These are phyloP conservation scores for Autographa gamma DNA, from an alignment of 2,888 invertebrate genomes.

Conservation along the genomic window DNA sequence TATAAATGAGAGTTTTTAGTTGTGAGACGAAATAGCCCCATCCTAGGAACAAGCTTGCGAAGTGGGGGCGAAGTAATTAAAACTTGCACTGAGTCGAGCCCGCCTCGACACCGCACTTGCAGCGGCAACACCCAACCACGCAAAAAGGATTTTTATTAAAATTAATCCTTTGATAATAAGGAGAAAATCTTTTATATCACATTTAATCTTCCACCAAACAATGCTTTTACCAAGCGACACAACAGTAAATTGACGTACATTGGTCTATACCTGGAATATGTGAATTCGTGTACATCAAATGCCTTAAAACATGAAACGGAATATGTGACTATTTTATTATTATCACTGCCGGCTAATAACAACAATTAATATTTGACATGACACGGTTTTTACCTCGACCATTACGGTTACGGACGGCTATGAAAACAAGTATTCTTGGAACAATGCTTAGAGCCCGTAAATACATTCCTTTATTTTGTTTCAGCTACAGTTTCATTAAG, in stretches of 20 bases:
- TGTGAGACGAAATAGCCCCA: slow-evolving; percentile 78
- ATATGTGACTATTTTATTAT: background rate
- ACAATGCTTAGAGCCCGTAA: slow-evolving; percentile 81
- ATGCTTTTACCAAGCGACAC: background rate
- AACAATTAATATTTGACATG: slow-evolving; percentile 61
- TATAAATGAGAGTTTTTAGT: slow-evolving; percentile 83
- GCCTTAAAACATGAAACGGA: background rate
- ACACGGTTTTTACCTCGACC: slow-evolving; percentile 73
- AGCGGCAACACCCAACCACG: slow-evolving; percentile 56
- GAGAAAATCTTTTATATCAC: slow-evolving; percentile 28
- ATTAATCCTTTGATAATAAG: slow-evolving; percentile 64
- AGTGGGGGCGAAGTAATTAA: slow-evolving; percentile 84
- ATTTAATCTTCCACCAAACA: slow-evolving; percentile 23
- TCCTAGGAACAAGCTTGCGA: slow-evolving; percentile 75
- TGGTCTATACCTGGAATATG: no score
- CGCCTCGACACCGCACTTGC: slow-evolving; percentile 58
- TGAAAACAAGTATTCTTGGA: slow-evolving; percentile 75
- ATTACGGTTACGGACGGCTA: slow-evolving; percentile 76
- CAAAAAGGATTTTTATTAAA: slow-evolving; percentile 63
- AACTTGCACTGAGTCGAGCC: slow-evolving; percentile 73
- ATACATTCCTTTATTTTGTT: slow-evolving; percentile 85
- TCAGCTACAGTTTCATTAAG: slow-evolving; percentile 87
- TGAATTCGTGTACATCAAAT: background rate
- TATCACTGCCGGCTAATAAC: slow-evolving; percentile 42
- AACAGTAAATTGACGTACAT: background rate